Base-by-base conservation (phyloP, 2,113 vertebrate genomes). In the Anser cygnoides region DNA sequence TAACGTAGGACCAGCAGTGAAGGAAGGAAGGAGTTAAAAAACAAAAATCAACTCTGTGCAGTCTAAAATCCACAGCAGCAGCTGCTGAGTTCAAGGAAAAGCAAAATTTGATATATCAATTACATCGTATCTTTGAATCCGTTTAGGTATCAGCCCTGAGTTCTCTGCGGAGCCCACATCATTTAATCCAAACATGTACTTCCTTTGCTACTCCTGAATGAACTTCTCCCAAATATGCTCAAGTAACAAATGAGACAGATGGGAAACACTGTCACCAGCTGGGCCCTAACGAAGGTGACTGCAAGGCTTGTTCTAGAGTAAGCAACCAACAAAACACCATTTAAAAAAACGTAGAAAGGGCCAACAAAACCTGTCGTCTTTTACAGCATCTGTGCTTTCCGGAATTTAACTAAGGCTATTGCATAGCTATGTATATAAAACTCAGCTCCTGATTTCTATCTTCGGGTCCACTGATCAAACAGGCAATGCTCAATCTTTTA, bases 1-100 rank as follows among this genome's bases (percentile, higher is more conserved):
- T 89, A 58, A 97, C 85, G 55, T 2, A 90, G 92, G 68, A 90
- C 20, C 91, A 97, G 96, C 92, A 91, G 94, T 43, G 91, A 83
- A 50, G 89, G 94, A 41, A 90, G 75, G 65, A 46, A 70, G 25
- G 28, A 7, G 11, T 14, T 14, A n/a, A 49, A 15, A 26, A 33
- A 10, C 9, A 37, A 80, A 85, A 89, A 65, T 74, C 39, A 62
- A 26, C 84, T 79, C 75, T 77, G 70, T 72, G 35, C 35, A 54
- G 49, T 50, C 75, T 43, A 67, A 97, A 87, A 94, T 14, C 76
- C 77, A 94, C 25, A 87, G 77, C 67, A 96, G 91, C 63, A 71
- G 81, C 72, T 92, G 90, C 86, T 85, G 72, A 76, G 62, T 43
- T 67, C 72, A 83, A 96, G 85, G 91, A 96, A 70, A 89, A 17